phyloP scores from a whole-genome alignment of 2,113 vertebrate species.

The Ochotona curzoniae region DNA sequence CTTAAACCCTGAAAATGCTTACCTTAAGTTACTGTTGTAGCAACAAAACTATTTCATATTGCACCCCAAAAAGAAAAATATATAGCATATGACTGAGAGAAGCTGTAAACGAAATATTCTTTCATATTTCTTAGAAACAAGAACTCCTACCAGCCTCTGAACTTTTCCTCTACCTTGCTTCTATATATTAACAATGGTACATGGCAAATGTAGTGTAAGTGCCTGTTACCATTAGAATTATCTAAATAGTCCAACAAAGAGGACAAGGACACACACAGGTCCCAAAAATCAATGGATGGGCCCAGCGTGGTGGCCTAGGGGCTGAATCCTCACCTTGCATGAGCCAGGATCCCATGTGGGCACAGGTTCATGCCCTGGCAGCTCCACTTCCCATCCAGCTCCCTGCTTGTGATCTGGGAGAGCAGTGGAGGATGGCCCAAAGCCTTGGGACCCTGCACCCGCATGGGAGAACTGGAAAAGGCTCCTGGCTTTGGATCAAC shows the following conservation, averaged over 20 bases:
- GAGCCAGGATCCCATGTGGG: too few species aligned
- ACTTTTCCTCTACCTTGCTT: background rate
- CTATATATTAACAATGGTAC: background rate
- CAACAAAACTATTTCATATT: conserved; percentile 10
- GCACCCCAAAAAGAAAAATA: background rate
- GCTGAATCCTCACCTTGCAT: too few species aligned
- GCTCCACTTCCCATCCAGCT: too few species aligned
- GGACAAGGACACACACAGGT: background rate
- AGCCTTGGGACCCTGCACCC: too few species aligned
- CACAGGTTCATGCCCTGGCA: too few species aligned
- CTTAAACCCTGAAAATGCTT: background rate
- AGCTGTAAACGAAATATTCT: background rate
- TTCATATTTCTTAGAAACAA: background rate
- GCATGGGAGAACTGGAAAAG: too few species aligned
- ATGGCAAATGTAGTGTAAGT: background rate
- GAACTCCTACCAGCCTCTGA: background rate
- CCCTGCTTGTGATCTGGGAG: too few species aligned
- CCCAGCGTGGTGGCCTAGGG: too few species aligned
- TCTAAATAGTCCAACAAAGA: background rate
- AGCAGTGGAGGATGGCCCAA: too few species aligned
- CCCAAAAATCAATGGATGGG: background rate
- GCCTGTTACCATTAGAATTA: background rate
- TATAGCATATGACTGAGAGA: background rate
- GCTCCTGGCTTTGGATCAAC: too few species aligned
- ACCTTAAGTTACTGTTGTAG: background rate